Base-by-base conservation (phyloP, 2,888 invertebrate species). In the Drosophila mercatorum region DNA sequence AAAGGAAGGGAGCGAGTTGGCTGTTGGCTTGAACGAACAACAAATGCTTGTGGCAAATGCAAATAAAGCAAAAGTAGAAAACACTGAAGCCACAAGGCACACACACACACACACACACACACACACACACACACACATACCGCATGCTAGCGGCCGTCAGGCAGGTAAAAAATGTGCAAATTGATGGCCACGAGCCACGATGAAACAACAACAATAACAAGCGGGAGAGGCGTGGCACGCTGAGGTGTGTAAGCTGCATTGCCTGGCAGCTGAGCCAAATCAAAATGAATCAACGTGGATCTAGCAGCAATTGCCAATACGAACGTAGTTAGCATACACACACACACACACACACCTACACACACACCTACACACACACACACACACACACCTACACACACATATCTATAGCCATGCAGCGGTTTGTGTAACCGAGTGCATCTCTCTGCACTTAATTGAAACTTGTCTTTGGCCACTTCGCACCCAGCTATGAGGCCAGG, bases 91-190 rank as follows among this genome's bases (percentile, higher is more conserved):
- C 70, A 46, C 52, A 61, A 61, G 63, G 68, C 26, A 56, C 41
- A 49, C 31, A 31, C 62, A 49, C 58, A 28, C 28, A 5, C 3
- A 22, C 1, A 55, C 57, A 51, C 44, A 22, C 60, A 43, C 41
- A 66, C 46, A 56, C 31, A 55, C 6, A 22, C 22, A 36, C 41
- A 43, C 31, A 49, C 22, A 22, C 36, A 40, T 11, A 38, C 10
- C n/a, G 38, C 31, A 40, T 40, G 59, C 31, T 49, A 41, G 17
- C 41, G 26, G 60, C 47, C 44, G 31, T 36, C 51, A 49, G 68
- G 63, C 44, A 61, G 62, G 67, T 70, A 59, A 76, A 76, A 70
- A 74, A 68, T 75, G 75, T 71, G 75, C 75, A 76, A 75, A 76
- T 76, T 76, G 67, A 76, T 76, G 71, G 75, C 73, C 59, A 64